Base-by-base conservation (phyloP, 2,888 invertebrate species). In the Mimumesa dahlbomi region DNA sequence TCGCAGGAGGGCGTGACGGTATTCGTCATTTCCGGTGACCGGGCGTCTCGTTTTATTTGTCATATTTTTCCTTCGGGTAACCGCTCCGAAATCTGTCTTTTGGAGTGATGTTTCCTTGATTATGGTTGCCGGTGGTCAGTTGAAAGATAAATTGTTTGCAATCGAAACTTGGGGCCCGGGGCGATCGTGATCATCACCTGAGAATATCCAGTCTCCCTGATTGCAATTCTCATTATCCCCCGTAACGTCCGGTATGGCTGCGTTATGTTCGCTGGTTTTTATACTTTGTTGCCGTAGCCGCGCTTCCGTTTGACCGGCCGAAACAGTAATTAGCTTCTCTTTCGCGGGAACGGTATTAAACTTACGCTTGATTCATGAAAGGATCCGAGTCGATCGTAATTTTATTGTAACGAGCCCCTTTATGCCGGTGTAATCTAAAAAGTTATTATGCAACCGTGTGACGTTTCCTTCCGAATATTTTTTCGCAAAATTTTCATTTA, bases 71-170 rank as follows among this genome's bases (percentile, higher is more conserved):
- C 4, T n/a, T 6, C 29, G 16, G n/a, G 52, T 34, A 64, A 71
- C 49, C 50, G 52, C 57, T 13, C 49, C 43, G 53, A 62, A 62
- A 59, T 70, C 75, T 59, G 67, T 70, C 69, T 65, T 43, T 40
- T 34, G 46, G 63, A 63, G 62, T 69, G 75, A 75, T 78, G 67
- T 70, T 73, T 75, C 67, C 75, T 70, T 75, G 77, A 77, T 77
- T 73, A 77, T 61, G 58, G 65, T 31, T 34, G 64, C 53, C 48
- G 53, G 50, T 13, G 54, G 54, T 21, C 53, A 48, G 34, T 54
- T 42, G 38, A 31, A 58, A 62, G 75, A 77, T 77, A 75, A 77
- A 77, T 70, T 46, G 73, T 64, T 56, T 58, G 69, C 67, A 73
- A 75, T 75, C 70, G 78, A 72, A 77, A 75, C 65, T 61, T 29